Percentiles rank a stretch among this genome's conserved stretches.
Conservation (phyloP, 1,140 invertebrate species). For the Bombus soroeensis region DNA sequence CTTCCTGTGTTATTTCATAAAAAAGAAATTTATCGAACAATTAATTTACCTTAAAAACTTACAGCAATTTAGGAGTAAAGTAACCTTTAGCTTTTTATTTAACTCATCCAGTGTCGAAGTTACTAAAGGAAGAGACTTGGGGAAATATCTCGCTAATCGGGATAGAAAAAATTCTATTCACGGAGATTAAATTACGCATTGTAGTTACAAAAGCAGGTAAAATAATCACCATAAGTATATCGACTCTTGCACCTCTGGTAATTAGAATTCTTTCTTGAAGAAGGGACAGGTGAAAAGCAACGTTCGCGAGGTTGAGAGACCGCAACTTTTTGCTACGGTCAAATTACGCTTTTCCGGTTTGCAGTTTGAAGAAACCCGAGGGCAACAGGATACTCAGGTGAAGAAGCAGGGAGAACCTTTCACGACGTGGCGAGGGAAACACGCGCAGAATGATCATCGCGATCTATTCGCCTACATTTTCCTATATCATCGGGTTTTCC, state of each 20-base stretch:
- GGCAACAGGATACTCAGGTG: background rate
- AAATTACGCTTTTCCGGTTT: constrained; percentile 21
- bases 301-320: background rate
- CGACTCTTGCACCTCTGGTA: background rate
- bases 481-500: background rate
- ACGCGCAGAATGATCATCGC: background rate
- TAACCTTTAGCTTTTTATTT: no score
- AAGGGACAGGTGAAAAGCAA: background rate
- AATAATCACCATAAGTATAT: background rate
- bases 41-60: no score
- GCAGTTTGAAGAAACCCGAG: background rate
- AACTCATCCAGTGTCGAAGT: background rate
- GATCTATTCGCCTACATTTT: background rate
- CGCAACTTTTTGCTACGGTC: constrained; percentile 22
- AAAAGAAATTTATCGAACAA: no score
- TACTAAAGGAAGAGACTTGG: background rate
- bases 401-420: background rate
- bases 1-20: no score
- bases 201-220: background rate
- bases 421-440: background rate
- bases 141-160: background rate
- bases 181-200: background rate
- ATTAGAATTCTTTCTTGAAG: background rate
- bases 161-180: background rate
- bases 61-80: no score